Evolutionary conservation across 2,113 vertebrate genomes (phyloP).

Genomic region (Sapajus apella): DNA sequence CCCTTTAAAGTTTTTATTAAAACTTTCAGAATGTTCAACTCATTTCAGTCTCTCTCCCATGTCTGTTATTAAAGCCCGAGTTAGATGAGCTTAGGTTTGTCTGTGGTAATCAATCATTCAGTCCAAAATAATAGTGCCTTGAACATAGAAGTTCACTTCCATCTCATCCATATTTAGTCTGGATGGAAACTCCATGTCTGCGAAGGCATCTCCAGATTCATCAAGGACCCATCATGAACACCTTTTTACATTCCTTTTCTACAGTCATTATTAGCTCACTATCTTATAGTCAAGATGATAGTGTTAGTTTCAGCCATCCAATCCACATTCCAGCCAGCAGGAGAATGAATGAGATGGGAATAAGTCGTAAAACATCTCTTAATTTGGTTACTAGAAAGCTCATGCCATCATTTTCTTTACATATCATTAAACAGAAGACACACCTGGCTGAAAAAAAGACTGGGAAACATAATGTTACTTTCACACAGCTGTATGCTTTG

Average conservation of each 20-base stretch:
- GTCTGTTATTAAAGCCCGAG: background rate
- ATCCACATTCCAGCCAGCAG: background rate
- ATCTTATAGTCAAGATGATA: background rate
- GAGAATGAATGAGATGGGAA: background rate
- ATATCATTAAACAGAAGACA: background rate
- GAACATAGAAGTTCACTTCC: background rate
- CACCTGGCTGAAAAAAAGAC: background rate
- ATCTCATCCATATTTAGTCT: background rate
- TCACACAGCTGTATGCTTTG: background rate
- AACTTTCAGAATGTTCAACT: background rate
- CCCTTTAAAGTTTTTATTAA: background rate
- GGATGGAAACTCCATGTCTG: background rate
- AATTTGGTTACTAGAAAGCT: background rate
- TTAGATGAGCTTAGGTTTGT: background rate
- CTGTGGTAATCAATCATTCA: background rate
- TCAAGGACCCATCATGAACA: background rate
- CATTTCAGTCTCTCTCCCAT: background rate
- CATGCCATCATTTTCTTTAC: background rate
- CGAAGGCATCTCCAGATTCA: background rate
- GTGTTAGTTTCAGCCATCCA: background rate
- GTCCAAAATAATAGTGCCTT: background rate
- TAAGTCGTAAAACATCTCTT: background rate
- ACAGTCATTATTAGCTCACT: background rate
- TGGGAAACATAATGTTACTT: background rate
- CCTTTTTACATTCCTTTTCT: background rate